Evolutionary conservation across 64 coral and sea anemone species (phyloP).

Genomic region (Montipora capricornis): DNA sequence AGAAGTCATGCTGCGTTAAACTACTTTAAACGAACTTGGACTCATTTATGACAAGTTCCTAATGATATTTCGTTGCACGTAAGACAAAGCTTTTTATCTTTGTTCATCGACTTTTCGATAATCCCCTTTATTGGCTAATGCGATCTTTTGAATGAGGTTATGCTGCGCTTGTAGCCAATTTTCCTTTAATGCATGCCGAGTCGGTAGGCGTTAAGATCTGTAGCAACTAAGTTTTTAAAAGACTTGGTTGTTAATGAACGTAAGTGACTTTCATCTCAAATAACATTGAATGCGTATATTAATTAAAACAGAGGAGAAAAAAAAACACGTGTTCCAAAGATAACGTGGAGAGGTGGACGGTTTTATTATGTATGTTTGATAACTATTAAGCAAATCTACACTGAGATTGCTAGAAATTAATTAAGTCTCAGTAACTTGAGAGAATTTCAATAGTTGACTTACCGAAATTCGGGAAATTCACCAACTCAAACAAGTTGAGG

Average conservation of each 20-base stretch:
- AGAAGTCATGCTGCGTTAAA: no score
- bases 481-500: not conserved
- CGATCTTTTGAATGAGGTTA: not conserved
- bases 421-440: not conserved
- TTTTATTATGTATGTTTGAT: not conserved
- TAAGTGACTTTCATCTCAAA: not conserved
- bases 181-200: not conserved
- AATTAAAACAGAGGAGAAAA: not conserved
- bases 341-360: not conserved
- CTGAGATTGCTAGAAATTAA: not conserved
- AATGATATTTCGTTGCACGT: not conserved
- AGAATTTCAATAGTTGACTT: not conserved
- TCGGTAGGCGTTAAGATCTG: not conserved
- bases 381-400: not conserved
- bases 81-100: not conserved
- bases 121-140: not conserved
- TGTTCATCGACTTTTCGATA: not conserved
- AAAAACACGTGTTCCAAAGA: constrained; percentile 20
- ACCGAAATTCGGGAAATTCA: not conserved
- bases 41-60: no score
- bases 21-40: no score
- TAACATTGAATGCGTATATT: not conserved
- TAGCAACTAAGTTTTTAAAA: not conserved
- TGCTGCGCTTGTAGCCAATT: not conserved
- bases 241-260: not conserved